A percentile compares a stretch with the other conserved stretches of the same genome.
Conservation (phyloP, 2,113 vertebrate genomes). For the Micronycteris hirsuta region DNA sequence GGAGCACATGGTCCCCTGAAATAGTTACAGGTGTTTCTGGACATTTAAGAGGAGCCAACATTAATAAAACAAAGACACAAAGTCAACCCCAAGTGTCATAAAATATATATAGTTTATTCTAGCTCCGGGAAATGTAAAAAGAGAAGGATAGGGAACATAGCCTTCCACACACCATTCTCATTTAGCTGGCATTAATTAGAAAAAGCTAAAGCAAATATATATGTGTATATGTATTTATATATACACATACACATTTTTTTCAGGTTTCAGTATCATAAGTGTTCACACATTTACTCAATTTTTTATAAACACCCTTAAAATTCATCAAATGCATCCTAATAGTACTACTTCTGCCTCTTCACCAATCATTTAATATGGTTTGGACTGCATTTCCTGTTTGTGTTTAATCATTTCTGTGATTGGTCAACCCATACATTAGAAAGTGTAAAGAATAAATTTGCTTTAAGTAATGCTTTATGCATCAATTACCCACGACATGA, state of each 20-base stretch:
- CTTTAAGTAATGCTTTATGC: slow-evolving; percentile 55
- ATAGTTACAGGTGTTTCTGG: not conserved
- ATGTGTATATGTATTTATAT: not conserved
- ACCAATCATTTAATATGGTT: not conserved
- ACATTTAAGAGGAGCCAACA: not conserved
- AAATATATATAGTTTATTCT: slow-evolving; percentile 62
- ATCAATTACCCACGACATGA: slow-evolving; percentile 36
- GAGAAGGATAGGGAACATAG: not conserved
- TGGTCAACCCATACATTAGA: slow-evolving; percentile 50
- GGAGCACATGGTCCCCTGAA: not conserved
- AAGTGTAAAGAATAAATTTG: slow-evolving; percentile 53
- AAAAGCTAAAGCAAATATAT: too few relatives aligned
- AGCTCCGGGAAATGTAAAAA: not conserved
- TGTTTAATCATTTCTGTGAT: not conserved
- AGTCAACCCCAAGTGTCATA: slow-evolving; percentile 13
- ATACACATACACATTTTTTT: not conserved
- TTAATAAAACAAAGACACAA: slow-evolving; percentile 50
- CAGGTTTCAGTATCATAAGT: slow-evolving; percentile 3
- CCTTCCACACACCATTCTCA: slow-evolving; percentile 33
- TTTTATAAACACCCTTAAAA: not conserved
- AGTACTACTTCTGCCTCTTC: not conserved
- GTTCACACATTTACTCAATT: not conserved
- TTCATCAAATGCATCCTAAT: not conserved
- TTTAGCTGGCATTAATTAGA: slow-evolving; percentile 25
- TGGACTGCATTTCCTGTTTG: slow-evolving; percentile 5